phyloP scores from a whole-genome alignment of 2,113 vertebrate species.

The Bufo gargarizans region DNA sequence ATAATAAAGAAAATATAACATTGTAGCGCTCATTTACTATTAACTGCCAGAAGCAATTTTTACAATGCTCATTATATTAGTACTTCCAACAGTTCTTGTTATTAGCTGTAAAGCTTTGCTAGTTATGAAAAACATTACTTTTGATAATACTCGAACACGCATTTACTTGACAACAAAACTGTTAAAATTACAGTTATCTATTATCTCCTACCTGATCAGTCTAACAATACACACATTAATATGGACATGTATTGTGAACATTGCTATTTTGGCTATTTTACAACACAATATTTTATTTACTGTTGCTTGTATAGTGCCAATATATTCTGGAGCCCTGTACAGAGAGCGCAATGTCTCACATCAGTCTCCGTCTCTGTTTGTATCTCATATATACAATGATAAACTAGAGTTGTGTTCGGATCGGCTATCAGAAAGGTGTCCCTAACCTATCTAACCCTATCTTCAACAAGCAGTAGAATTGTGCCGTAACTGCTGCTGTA shows the following conservation, averaged over 20 bases:
- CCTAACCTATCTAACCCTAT: too few relatives aligned
- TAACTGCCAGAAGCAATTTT: constrained; percentile 39
- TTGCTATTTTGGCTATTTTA: neutral
- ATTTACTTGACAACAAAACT: constrained; percentile 27
- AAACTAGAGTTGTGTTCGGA: too few relatives aligned
- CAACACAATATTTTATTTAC: neutral
- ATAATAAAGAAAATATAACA: constrained; percentile 37
- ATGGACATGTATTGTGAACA: neutral
- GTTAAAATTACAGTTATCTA: constrained; percentile 27
- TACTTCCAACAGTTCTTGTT: constrained; percentile 43
- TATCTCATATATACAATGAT: too few relatives aligned
- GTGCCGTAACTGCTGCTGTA: too few relatives aligned
- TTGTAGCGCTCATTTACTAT: constrained; percentile 24
- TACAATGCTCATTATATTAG: constrained; percentile 36
- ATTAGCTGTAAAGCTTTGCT: constrained; percentile 36
- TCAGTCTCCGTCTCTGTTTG: too few relatives aligned
- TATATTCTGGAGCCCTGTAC: neutral
- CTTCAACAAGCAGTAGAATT: too few relatives aligned
- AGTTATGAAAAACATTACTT: constrained; percentile 43
- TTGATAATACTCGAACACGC: constrained; percentile 10
- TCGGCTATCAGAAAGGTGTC: too few relatives aligned
- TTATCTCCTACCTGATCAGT: constrained; percentile 7
- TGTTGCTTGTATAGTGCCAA: neutral
- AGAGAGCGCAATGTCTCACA: too few relatives aligned
- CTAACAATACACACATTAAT: neutral